Conservation (phyloP, 2,113 vertebrate species). For the Australoheros scitulus region DNA sequence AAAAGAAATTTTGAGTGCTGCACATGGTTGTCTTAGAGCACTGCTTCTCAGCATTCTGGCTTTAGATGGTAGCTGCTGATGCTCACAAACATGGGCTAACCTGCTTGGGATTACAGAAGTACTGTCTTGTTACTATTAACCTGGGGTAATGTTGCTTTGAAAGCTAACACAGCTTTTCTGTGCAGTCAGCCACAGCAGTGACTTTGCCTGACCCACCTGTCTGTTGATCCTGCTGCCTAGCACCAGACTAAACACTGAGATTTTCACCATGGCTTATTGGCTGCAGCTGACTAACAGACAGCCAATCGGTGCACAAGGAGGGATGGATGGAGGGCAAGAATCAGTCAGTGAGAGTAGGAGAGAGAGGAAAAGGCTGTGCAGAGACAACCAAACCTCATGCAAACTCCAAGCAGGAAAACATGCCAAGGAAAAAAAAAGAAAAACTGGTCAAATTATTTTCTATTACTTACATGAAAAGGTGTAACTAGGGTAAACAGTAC, state of each 20-base stretch:
- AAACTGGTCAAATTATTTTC: conserved; percentile 6
- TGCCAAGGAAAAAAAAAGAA: background rate
- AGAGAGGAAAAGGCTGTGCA: conserved; percentile 58
- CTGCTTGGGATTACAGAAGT: background rate
- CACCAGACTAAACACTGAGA: conserved; percentile 94
- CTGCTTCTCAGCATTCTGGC: background rate
- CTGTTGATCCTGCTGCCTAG: conserved; percentile 92
- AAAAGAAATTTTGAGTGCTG: background rate
- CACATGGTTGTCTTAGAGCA: background rate
- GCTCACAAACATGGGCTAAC: conserved; percentile 14
- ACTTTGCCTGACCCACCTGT: conserved; percentile 97
- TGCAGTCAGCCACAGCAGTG: conserved; percentile 87
- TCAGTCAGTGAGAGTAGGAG: conserved; percentile 57
- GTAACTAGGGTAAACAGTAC: background rate
- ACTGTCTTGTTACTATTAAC: background rate
- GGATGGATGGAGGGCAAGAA: conserved; percentile 80
- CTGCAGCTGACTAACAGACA: conserved; percentile 87
- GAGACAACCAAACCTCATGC: conserved; percentile 58
- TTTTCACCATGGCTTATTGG: conserved; percentile 88
- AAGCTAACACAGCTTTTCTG: conserved; percentile 88
- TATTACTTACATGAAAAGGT: background rate
- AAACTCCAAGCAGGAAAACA: background rate
- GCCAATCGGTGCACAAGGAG: conserved; percentile 73
- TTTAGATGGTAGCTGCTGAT: background rate
- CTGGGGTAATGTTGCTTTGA: conserved; percentile 79